These are phyloP conservation scores for Bos indicus DNA, from an alignment of 2,113 vertebrate species.

Conservation along the genomic window DNA sequence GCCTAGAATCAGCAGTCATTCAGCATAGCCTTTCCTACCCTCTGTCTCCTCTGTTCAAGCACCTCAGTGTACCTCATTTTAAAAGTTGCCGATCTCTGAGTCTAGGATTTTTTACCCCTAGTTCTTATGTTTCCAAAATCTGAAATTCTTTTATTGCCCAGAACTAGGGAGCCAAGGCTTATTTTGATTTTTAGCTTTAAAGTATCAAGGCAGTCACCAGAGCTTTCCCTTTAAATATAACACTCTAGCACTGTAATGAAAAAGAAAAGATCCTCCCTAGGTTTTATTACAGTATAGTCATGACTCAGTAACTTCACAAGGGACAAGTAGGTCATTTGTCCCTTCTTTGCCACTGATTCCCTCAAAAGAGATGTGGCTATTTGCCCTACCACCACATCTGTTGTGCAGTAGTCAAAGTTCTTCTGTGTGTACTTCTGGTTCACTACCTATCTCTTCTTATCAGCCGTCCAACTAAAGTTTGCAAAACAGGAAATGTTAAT, in stretches of 20 bases:
- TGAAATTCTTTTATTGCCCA: constrained; percentile 18
- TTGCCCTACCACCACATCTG: neutral
- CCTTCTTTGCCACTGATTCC: neutral
- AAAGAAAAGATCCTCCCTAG: neutral
- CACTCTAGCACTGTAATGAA: constrained; percentile 34
- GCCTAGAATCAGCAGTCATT: neutral
- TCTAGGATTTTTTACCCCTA: neutral
- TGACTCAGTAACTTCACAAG: constrained; percentile 1
- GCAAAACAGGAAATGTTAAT: constrained; percentile 17
- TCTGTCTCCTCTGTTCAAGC: neutral
- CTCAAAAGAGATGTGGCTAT: neutral
- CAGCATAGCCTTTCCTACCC: neutral
- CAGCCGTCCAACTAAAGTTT: neutral
- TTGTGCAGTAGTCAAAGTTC: constrained; percentile 35
- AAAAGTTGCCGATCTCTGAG: constrained; percentile 1
- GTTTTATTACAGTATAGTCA: neutral
- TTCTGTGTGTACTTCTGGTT: constrained; percentile 42
- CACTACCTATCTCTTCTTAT: constrained; percentile 6
- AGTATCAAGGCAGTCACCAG: constrained; percentile 14
- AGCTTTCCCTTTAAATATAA: constrained; percentile 36
- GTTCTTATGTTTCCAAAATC: constrained; percentile 21
- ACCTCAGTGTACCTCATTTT: constrained; percentile 52
- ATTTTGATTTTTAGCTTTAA: constrained; percentile 42
- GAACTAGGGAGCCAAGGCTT: constrained; percentile 1
- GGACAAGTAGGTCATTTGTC: neutral